Evolutionary conservation across 2,797 vertebrate genomes (phyloP).

Genomic region (Okamejei kenojei): DNA sequence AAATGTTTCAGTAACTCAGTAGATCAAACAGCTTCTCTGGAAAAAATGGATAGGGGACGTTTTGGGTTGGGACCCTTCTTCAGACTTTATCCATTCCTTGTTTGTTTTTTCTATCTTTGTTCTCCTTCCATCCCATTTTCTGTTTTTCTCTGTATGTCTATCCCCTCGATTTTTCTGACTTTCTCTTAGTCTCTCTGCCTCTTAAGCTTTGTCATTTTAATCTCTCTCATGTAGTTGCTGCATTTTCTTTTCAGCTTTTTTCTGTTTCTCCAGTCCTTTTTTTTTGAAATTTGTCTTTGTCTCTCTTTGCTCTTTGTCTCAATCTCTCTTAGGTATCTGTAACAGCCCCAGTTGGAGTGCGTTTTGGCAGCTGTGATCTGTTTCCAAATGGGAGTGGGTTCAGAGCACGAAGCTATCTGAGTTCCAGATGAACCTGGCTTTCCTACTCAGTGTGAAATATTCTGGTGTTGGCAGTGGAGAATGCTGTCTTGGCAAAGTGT

Average conservation of each 20-base stretch:
- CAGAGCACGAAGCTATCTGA: not conserved
- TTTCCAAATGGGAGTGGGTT: not conserved
- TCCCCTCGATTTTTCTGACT: not conserved
- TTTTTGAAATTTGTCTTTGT: constrained; percentile 19
- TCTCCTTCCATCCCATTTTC: not conserved
- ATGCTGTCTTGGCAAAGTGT: not conserved
- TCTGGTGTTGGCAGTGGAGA: not conserved
- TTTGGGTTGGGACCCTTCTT: not conserved
- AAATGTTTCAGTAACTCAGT: too few relatives aligned
- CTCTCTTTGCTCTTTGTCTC: not conserved
- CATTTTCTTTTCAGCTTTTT: not conserved
- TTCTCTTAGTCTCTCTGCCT: not conserved
- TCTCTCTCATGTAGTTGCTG: not conserved
- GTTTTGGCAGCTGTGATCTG: not conserved
- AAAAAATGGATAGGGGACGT: too few relatives aligned
- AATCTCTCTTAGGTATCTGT: constrained; percentile 46
- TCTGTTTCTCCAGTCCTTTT: too few relatives aligned
- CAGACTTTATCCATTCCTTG: not conserved
- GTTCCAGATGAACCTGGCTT: not conserved
- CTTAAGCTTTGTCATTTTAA: not conserved
- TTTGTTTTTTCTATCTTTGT: not conserved
- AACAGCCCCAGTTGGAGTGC: constrained; percentile 61
- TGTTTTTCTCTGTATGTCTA: not conserved
- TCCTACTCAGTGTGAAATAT: not conserved
- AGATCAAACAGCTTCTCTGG: too few relatives aligned